Percentiles rank a stretch among this genome's conserved stretches.
These are phyloP conservation scores for Amphipoea oculea DNA, from an alignment of 2,888 invertebrate species.

Conservation along the genomic window DNA sequence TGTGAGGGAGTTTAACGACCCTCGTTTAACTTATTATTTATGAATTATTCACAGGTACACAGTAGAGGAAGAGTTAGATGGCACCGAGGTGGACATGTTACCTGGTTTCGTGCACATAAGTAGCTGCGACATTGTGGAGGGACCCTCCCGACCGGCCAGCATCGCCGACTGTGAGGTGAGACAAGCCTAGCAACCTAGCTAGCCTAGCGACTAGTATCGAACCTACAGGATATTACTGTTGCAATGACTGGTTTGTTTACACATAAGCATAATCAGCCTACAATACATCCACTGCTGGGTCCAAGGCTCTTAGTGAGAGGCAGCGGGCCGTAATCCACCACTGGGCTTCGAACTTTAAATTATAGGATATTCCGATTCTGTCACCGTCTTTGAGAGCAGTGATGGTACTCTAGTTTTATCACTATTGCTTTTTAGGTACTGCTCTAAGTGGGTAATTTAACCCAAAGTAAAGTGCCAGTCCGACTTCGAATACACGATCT, in stretches of 20 bases:
- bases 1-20: background rate
- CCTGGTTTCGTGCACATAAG: constrained; percentile 83
- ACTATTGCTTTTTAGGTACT: too few species aligned
- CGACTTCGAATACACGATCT: background rate
- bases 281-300: background rate
- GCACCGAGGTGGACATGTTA: constrained; percentile 71
- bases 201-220: background rate
- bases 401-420: too few species aligned
- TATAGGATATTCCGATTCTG: background rate
- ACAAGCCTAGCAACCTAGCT: background rate
- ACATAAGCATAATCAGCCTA: background rate
- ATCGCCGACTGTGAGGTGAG: constrained; percentile 64
- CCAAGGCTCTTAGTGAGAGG: background rate
- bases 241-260: background rate
- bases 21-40: background rate
- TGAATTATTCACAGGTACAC: constrained; percentile 47
- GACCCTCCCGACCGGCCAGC: constrained; percentile 52
- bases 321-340: background rate
- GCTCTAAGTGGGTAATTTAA: too few species aligned
- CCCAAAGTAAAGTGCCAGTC: background rate
- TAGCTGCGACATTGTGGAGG: constrained; percentile 43
- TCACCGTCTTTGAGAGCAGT: background rate
- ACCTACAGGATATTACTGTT: background rate
- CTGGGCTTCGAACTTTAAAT: background rate
- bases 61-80: constrained; percentile 72